These are phyloP conservation scores for Pasiphila rectangulata DNA, from an alignment of 2,888 invertebrate genomes.

Conservation along the genomic window DNA sequence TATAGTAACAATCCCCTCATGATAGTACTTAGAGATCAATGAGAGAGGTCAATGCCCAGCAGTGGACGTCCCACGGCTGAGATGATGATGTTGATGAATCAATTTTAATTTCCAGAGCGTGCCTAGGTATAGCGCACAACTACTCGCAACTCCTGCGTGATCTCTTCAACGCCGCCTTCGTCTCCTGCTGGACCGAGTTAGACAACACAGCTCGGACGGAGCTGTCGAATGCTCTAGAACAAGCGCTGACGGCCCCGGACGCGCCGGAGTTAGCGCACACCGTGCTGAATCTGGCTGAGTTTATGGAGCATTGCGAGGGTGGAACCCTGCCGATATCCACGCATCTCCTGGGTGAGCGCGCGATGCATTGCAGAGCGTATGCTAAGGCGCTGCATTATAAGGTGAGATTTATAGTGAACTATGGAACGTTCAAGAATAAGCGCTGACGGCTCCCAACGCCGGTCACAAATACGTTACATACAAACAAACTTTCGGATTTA, in stretches of 20 bases:
- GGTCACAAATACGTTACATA: no score
- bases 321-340: constrained; percentile 95
- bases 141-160: constrained; percentile 97
- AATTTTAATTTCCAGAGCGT: constrained; percentile 82
- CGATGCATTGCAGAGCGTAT: constrained; percentile 94
- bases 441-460: no score
- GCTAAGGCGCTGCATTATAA: constrained; percentile 84
- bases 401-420: no score
- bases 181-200: constrained; percentile 99
- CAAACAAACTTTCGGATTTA: no score
- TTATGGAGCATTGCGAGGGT: constrained; percentile 99
- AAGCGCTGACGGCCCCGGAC: constrained; percentile 95
- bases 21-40: no score
- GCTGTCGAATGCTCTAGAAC: constrained; percentile 91
- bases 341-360: constrained; percentile 92
- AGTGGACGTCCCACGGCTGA: no score
- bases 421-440: no score
- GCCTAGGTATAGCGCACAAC: constrained; percentile 94
- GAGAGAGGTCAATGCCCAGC: no score
- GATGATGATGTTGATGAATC: no score
- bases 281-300: constrained; percentile 97
- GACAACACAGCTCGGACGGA: constrained; percentile 90
- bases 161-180: constrained; percentile 98
- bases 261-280: constrained; percentile 98
- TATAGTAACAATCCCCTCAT: no score